These are phyloP conservation scores for Aquatica leii DNA, from an alignment of 2,888 invertebrate genomes.

Conservation along the genomic window DNA sequence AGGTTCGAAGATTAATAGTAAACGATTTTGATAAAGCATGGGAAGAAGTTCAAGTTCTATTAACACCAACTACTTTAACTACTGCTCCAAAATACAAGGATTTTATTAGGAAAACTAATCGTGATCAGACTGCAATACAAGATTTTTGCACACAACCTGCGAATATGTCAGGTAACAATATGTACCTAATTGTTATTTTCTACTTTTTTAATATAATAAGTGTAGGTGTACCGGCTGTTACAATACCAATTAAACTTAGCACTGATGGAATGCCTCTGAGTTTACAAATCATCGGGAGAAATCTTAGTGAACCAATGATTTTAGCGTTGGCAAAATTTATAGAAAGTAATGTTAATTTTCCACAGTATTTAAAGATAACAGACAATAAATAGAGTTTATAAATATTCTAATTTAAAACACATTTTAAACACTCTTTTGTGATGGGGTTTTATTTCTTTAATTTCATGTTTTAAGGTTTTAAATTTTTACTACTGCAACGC, in stretches of 20 bases:
- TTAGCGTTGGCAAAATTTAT: conserved; percentile 84
- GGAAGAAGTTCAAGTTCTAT: conserved; percentile 76
- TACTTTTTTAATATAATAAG: not conserved
- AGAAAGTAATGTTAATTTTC: conserved; percentile 76
- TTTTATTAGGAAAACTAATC: conserved; percentile 78
- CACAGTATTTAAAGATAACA: conserved; percentile 46
- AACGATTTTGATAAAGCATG: conserved; percentile 88
- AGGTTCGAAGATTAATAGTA: conserved; percentile 85
- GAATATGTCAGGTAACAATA: conserved; percentile 86
- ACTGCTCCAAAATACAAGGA: conserved; percentile 86
- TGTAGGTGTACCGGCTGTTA: conserved; percentile 83
- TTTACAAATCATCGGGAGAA: conserved; percentile 86
- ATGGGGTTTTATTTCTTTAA: no score
- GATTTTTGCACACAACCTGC: conserved; percentile 97
- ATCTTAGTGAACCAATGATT: conserved; percentile 77
- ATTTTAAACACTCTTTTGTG: no score
- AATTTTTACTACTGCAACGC: no score
- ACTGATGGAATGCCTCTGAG: conserved; percentile 80
- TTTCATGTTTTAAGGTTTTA: no score
- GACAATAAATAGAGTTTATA: no score
- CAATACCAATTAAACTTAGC: conserved; percentile 83
- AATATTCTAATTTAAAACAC: no score
- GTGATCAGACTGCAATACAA: conserved; percentile 86
- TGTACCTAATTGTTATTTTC: not conserved
- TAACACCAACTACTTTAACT: conserved; percentile 91